Percentiles rank a stretch among this genome's conserved stretches.
These are phyloP conservation scores for Crotalus helleri DNA, from an alignment of 2,113 vertebrate species.

Conservation along the genomic window DNA sequence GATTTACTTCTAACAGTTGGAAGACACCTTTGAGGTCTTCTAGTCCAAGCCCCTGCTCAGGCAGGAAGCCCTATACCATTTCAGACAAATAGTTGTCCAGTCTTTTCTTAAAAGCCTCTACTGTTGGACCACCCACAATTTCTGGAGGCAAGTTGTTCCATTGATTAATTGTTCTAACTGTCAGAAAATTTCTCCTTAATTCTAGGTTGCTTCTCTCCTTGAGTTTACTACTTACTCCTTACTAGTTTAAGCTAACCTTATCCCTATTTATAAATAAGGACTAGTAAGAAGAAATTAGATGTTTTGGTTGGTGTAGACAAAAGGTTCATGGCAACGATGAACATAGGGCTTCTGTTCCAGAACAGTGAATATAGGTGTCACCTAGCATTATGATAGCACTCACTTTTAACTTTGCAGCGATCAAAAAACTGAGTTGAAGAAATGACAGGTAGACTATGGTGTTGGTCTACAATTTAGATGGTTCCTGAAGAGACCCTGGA, in stretches of 20 bases:
- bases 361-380: neutral
- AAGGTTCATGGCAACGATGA: neutral
- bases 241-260: neutral
- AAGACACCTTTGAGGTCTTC: too few species aligned
- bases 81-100: too few species aligned
- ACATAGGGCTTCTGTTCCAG: neutral
- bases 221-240: too few species aligned
- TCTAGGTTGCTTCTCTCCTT: too few species aligned
- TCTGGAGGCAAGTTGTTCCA: too few species aligned
- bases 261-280: neutral
- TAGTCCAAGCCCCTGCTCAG: too few species aligned
- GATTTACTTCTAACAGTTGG: too few species aligned
- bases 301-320: neutral
- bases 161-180: too few species aligned
- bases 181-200: too few species aligned
- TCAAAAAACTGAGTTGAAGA: neutral
- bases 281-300: neutral
- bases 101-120: too few species aligned
- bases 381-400: neutral
- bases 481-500: neutral
- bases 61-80: too few species aligned
- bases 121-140: too few species aligned
- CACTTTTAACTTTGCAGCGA: neutral
- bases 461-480: neutral
- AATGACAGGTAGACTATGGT: neutral